Evolutionary conservation across 2,888 invertebrate genomes (phyloP), one percentile per base, ranked within the genome.

Genomic region (Lasioglossum villosulum): DNA sequence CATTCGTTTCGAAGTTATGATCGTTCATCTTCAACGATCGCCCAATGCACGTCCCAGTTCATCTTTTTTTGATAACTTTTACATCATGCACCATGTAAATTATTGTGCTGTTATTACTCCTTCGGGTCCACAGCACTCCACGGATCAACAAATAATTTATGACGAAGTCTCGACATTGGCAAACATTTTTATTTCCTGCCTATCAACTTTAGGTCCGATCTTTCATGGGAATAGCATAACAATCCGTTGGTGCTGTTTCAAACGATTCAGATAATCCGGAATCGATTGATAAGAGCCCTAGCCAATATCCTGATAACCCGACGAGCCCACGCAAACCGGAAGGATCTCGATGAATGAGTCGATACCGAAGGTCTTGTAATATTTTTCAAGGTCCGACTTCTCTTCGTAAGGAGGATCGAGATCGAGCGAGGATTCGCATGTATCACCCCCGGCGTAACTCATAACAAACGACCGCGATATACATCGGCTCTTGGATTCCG

Each of bases 391-490:
- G 56, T 56, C n/a, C n/a, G 56, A 12, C 12, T 23, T 56, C n/a
- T n/a, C n/a, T 3, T 10, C 19, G 34, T 19, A 23, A 66, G 45
- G 34, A 30, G 14, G 59, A 59, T 34, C 66, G 66, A 23, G 66
- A 66, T 66, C 66, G 66, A 66, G 70, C 23, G 75, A 56, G 42
- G 63, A 42, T 48, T 14, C 59, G 45, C 45, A 37, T 30, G 37
- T 34, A 66, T 37, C 73, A 48, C 14, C 63, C 19, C 14, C 27
- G 30, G 59, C 52, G 66, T 72, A 80, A 74, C 27, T 56, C 45
- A 52, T 52, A 37, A 68, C 74, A 52, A 78, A 78, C 68, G 68
- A n/a, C 59, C 37, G 63, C 52, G 37, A 52, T 70, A 45, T 39
- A 71, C 52, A 70, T 23, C 77, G 66, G 27, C 12, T 30, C 27